Evolutionary conservation across 2,888 invertebrate species (phyloP).

Genomic region (Ophraella communa): DNA sequence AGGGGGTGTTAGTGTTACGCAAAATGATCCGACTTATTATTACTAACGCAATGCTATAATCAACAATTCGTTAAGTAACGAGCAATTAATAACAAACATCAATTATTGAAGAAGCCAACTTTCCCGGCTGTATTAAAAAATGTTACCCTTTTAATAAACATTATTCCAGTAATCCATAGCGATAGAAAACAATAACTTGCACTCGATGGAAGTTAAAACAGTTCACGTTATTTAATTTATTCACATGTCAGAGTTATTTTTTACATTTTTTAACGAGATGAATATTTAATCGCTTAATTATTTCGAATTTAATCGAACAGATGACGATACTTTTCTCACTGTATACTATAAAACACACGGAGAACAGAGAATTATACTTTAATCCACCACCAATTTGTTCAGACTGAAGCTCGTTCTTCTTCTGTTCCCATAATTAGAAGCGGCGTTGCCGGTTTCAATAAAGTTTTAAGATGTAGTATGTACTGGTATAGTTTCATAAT

Average conservation of each 20-base stretch:
- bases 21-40: neutral
- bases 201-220: neutral
- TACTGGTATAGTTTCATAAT: neutral
- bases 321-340: neutral
- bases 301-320: slow-evolving; percentile 1
- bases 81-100: neutral
- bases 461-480: neutral
- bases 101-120: neutral
- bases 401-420: neutral
- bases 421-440: neutral
- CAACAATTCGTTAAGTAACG: neutral
- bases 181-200: neutral
- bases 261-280: neutral
- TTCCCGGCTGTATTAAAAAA: neutral
- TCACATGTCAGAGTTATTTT: neutral
- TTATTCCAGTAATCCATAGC: slow-evolving; percentile 9
- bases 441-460: neutral
- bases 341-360: neutral
- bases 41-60: slow-evolving; percentile 1
- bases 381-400: neutral
- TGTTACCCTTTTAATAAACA: slow-evolving; percentile 2
- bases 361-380: neutral
- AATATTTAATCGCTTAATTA: neutral
- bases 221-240: neutral
- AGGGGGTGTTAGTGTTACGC: no score